These are phyloP conservation scores for Hycleus cichorii DNA, from an alignment of 1,140 invertebrate species.

Conservation along the genomic window DNA sequence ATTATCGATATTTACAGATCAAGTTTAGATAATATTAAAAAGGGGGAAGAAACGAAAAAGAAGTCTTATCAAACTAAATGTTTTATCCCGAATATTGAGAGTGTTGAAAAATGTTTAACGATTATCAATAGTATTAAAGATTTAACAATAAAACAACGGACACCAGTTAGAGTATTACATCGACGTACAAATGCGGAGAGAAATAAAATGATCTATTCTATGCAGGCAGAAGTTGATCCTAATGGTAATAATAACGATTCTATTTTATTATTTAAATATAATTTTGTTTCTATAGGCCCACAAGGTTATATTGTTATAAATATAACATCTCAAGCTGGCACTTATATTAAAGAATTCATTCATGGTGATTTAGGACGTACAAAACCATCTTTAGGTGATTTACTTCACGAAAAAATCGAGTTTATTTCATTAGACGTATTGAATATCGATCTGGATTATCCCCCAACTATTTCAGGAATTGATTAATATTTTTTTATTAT, in stretches of 20 bases:
- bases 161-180: conserved; percentile 80
- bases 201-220: conserved; percentile 53
- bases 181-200: conserved; percentile 63
- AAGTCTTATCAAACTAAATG: conserved; percentile 81
- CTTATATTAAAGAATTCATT: conserved; percentile 95
- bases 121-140: conserved; percentile 37
- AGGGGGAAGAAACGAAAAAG: conserved; percentile 77
- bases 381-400: conserved; percentile 53
- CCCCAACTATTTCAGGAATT: conserved; percentile 25
- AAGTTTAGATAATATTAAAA: conserved; percentile 66
- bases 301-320: conserved; percentile 56
- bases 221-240: conserved; percentile 46
- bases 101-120: conserved; percentile 48
- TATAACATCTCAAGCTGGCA: conserved; percentile 84
- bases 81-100: conserved; percentile 44
- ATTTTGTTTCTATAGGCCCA: conserved; percentile 35
- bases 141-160: conserved; percentile 54
- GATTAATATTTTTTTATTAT: too few species aligned
- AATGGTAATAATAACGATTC: conserved; percentile 29
- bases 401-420: conserved; percentile 62
- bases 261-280: neutral
- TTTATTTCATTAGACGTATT: conserved; percentile 64
- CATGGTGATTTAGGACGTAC: conserved; percentile 92
- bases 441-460: conserved; percentile 61
- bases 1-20: conserved; percentile 57